Evolutionary conservation across 2,888 invertebrate genomes (phyloP).

Genomic region (Apocheima hispidaria): DNA sequence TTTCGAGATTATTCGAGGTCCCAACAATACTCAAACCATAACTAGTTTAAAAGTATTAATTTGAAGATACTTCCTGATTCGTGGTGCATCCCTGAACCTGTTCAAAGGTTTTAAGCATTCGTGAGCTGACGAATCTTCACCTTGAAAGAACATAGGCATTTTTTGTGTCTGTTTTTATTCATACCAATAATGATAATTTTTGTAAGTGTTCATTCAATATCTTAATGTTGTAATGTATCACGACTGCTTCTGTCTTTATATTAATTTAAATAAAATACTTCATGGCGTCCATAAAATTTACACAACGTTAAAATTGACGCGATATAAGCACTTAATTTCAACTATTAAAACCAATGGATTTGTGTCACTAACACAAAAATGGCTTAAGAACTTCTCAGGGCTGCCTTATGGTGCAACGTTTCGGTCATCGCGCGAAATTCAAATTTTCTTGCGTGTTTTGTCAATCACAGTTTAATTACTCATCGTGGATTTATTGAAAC

Average conservation of each 20-base stretch:
- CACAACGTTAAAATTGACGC: slow-evolving; percentile 56
- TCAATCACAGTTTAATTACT: too few relatives aligned
- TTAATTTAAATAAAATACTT: slow-evolving; percentile 60
- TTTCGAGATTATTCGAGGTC: slow-evolving; percentile 20
- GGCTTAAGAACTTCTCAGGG: background rate
- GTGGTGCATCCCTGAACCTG: slow-evolving; percentile 76
- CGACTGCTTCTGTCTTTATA: slow-evolving; percentile 70
- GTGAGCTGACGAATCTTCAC: slow-evolving; percentile 76
- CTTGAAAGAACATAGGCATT: slow-evolving; percentile 76
- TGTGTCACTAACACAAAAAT: too few relatives aligned
- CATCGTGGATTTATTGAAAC: too few relatives aligned
- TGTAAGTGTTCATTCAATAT: slow-evolving; percentile 78
- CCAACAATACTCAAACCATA: slow-evolving; percentile 48
- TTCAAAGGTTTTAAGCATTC: slow-evolving; percentile 72
- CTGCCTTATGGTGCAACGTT: too few relatives aligned
- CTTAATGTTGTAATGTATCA: slow-evolving; percentile 75
- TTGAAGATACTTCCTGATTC: slow-evolving; percentile 74
- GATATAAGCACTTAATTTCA: background rate
- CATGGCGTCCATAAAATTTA: slow-evolving; percentile 64
- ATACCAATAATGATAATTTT: slow-evolving; percentile 76
- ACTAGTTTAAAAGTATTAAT: slow-evolving; percentile 61
- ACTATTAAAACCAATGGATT: background rate
- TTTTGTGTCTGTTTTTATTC: slow-evolving; percentile 75
- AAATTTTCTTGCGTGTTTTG: too few relatives aligned
- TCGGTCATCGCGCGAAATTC: too few relatives aligned